Evolutionary conservation across 1,140 invertebrate species (phyloP).

Genomic region (Wasmannia auropunctata): DNA sequence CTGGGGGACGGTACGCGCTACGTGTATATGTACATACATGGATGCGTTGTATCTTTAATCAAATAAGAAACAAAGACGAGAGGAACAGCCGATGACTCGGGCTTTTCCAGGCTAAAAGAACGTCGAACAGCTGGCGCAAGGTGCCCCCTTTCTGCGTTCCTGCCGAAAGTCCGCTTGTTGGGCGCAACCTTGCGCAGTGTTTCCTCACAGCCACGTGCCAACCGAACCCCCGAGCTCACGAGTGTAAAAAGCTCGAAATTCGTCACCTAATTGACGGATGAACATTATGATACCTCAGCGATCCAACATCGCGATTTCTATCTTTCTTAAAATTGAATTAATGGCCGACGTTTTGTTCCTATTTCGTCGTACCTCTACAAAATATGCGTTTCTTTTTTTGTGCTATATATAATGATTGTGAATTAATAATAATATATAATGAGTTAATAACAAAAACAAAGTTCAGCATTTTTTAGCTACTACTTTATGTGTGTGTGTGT

Average conservation of each 20-base stretch:
- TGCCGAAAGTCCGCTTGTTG: slow-evolving; percentile 17
- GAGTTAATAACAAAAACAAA: too few species aligned
- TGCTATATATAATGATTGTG: background rate
- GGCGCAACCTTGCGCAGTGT: background rate
- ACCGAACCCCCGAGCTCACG: background rate
- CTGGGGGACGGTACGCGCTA: background rate
- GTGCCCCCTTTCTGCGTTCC: slow-evolving; percentile 31
- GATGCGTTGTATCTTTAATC: slow-evolving; percentile 28
- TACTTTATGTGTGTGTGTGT: too few species aligned
- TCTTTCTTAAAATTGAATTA: background rate
- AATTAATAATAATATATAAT: too few species aligned
- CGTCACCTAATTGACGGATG: background rate
- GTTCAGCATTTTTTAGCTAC: too few species aligned
- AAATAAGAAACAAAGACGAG: slow-evolving; percentile 27
- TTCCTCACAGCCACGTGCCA: slow-evolving; percentile 4
- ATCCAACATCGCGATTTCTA: background rate
- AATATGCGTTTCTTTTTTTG: background rate
- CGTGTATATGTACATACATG: too few species aligned
- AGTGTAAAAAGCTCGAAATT: slow-evolving; percentile 7
- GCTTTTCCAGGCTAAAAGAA: slow-evolving; percentile 39
- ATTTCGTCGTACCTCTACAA: background rate
- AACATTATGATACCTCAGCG: background rate
- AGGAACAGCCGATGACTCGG: slow-evolving; percentile 24
- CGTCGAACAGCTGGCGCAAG: slow-evolving; percentile 49
- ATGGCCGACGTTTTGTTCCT: background rate